Conservation (phyloP, 2,797 vertebrate genomes). For the Bufotes viridis region DNA sequence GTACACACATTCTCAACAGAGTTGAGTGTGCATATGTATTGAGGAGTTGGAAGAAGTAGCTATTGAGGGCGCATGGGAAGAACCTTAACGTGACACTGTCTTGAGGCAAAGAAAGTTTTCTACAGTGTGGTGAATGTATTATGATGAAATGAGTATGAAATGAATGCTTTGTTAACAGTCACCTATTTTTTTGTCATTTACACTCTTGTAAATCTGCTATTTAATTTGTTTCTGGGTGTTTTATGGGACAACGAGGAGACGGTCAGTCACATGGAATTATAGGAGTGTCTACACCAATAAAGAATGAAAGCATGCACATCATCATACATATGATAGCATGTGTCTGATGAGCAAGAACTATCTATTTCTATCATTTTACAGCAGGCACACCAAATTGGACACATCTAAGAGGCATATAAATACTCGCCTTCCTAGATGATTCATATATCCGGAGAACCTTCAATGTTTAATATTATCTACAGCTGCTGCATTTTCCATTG, state of each 20-base stretch:
- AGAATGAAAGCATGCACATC: neutral
- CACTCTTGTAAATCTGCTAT: neutral
- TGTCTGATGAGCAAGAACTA: neutral
- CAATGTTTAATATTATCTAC: too few relatives aligned
- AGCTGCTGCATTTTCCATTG: too few relatives aligned
- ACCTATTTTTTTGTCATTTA: constrained; percentile 6
- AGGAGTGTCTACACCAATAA: neutral
- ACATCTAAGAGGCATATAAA: neutral
- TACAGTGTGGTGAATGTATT: neutral
- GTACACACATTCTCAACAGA: too few relatives aligned
- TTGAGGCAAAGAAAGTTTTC: neutral
- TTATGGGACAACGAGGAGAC: neutral
- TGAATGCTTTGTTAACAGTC: neutral
- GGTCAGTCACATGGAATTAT: constrained; percentile 13
- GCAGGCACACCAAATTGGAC: neutral
- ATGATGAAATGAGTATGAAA: neutral
- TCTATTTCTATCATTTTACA: neutral
- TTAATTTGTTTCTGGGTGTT: constrained; percentile 18
- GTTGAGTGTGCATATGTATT: too few relatives aligned
- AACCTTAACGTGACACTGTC: neutral
- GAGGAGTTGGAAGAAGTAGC: too few relatives aligned
- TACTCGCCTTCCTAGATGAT: neutral
- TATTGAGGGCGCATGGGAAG: too few relatives aligned
- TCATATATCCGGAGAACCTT: neutral
- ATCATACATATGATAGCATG: neutral